A percentile compares a stretch with the other conserved stretches of the same genome.
These are phyloP conservation scores for Drosophila anomelani DNA, from an alignment of 2,888 invertebrate genomes.

Conservation along the genomic window DNA sequence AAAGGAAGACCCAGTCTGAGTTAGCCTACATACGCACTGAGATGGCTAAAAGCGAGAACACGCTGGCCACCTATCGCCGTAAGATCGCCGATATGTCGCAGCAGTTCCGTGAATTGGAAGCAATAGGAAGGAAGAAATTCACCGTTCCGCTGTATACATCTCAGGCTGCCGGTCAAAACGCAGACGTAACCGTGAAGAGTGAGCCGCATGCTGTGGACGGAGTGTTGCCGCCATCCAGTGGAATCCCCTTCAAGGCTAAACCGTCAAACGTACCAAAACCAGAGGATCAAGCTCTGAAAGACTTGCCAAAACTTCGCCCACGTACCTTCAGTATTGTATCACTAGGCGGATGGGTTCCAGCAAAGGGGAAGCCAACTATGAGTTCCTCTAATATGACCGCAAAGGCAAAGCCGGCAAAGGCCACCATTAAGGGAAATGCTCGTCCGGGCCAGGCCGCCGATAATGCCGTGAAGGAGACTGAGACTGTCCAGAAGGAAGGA, in stretches of 20 bases:
- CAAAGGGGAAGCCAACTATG: not conserved
- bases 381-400: not conserved
- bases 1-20: slow-evolving; percentile 89
- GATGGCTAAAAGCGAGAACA: slow-evolving; percentile 87
- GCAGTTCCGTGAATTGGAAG: slow-evolving; percentile 91
- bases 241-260: not conserved
- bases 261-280: not conserved
- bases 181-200: slow-evolving; percentile 6
- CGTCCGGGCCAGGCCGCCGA: not conserved
- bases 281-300: not conserved
- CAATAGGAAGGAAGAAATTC: slow-evolving; percentile 88
- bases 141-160: slow-evolving; percentile 85
- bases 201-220: slow-evolving; percentile 9
- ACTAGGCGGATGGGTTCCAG: too few relatives aligned
- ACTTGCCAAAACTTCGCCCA: too few relatives aligned
- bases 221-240: slow-evolving; percentile 4
- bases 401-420: not conserved
- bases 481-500: not conserved
- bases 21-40: slow-evolving; percentile 89
- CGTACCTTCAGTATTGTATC: too few relatives aligned
- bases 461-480: not conserved
- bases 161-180: slow-evolving; percentile 11
- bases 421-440: not conserved
- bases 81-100: slow-evolving; percentile 88
- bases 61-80: slow-evolving; percentile 88